Evolutionary conservation across 1,140 invertebrate genomes (phyloP).

Genomic region (Drosophila fuyamai): DNA sequence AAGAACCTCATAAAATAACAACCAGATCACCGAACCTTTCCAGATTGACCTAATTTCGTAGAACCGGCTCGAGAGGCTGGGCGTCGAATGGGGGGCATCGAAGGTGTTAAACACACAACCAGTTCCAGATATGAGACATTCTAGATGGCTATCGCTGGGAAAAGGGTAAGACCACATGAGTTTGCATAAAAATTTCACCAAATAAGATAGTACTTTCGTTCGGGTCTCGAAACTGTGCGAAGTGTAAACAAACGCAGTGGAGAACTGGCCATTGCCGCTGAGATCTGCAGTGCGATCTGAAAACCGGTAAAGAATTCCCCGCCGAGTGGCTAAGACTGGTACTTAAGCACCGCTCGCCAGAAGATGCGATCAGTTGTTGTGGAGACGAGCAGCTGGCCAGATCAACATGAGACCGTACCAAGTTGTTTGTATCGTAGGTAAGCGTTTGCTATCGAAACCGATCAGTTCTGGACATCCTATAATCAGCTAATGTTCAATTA

Average conservation of each 20-base stretch:
- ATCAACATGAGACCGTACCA: constrained; percentile 61
- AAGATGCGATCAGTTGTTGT: constrained; percentile 68
- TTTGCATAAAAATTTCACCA: constrained; percentile 81
- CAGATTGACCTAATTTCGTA: constrained; percentile 71
- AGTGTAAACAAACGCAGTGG: constrained; percentile 27
- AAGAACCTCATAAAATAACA: constrained; percentile 60
- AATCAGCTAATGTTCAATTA: too few species aligned
- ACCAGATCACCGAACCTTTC: constrained; percentile 79
- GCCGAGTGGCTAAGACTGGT: constrained; percentile 24
- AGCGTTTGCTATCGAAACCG: constrained; percentile 9
- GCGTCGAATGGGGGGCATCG: constrained; percentile 34
- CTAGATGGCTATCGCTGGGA: constrained; percentile 60
- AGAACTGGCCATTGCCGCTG: background rate
- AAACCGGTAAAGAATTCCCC: constrained; percentile 77
- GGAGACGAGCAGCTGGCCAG: constrained; percentile 56
- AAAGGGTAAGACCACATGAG: constrained; percentile 59
- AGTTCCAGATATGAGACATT: constrained; percentile 62
- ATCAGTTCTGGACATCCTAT: background rate
- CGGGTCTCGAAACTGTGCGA: constrained; percentile 27
- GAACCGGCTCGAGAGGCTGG: constrained; percentile 59
- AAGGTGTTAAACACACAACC: constrained; percentile 74
- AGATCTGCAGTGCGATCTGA: constrained; percentile 40
- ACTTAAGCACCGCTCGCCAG: constrained; percentile 60
- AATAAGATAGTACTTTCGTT: constrained; percentile 63
- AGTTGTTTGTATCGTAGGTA: constrained; percentile 51